Conservation (phyloP, 2,113 vertebrate genomes). For the Marmota flaviventris region DNA sequence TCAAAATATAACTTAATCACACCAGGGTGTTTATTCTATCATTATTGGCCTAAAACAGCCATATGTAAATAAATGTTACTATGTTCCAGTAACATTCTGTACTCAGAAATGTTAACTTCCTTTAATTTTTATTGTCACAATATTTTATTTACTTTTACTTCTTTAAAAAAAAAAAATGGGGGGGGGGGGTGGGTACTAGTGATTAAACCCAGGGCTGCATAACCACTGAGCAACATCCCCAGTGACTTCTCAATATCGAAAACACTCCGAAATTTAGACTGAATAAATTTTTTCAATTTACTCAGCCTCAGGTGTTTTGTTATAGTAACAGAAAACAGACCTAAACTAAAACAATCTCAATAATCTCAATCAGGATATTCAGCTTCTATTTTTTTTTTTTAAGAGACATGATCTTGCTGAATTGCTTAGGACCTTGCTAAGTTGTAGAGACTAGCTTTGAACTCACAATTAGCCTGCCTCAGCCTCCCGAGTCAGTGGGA, state of each 20-base stretch:
- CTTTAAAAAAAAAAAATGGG: too few species aligned
- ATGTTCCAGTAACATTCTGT: not conserved
- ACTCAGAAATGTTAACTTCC: not conserved
- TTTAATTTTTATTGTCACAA: not conserved
- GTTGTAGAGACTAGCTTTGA: too few species aligned
- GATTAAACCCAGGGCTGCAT: too few species aligned
- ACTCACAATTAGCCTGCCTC: too few species aligned
- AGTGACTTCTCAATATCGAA: not conserved
- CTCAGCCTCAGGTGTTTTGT: not conserved
- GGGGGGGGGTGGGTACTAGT: too few species aligned
- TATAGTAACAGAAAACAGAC: not conserved
- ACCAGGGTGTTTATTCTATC: not conserved
- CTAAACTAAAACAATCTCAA: not conserved
- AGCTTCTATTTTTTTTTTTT: not conserved
- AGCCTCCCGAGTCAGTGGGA: too few species aligned
- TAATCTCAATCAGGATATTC: not conserved
- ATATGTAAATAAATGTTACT: not conserved
- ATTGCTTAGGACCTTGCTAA: too few species aligned
- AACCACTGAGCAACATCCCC: too few species aligned
- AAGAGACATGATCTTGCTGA: too few species aligned
- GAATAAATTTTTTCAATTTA: not conserved
- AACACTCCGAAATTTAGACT: too few species aligned
- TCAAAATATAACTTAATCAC: not conserved
- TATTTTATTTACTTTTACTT: not conserved
- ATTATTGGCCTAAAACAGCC: not conserved